These are phyloP conservation scores for Megalops cyprinoides DNA, from an alignment of 2,797 vertebrate species.

Conservation along the genomic window DNA sequence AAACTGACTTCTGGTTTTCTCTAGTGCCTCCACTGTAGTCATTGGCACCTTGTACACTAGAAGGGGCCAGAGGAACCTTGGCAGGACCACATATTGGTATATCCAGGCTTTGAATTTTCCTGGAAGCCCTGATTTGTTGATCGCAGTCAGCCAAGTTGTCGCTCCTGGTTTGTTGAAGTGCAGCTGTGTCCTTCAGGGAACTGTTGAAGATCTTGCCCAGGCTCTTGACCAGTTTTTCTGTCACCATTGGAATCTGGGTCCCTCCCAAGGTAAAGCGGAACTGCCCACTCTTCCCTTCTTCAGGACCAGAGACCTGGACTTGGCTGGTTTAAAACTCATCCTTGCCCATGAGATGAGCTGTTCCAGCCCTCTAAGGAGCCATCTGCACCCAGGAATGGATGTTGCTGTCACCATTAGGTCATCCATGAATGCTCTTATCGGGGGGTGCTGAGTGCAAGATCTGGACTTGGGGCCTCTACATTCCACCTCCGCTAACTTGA, in stretches of 20 bases:
- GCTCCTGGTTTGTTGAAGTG: background rate
- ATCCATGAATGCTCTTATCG: constrained; percentile 31
- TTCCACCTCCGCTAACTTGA: background rate
- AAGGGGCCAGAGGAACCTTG: background rate
- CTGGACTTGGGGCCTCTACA: background rate
- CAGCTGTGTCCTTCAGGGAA: background rate
- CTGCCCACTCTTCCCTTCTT: constrained; percentile 24
- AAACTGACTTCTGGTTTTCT: too few species aligned
- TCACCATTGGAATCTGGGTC: constrained; percentile 25
- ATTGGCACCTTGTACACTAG: background rate
- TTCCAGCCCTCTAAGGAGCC: constrained; percentile 27
- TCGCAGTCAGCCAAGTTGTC: background rate
- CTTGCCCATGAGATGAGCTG: background rate
- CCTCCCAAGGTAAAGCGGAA: constrained; percentile 21
- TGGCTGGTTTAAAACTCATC: constrained; percentile 39
- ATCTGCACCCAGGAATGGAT: constrained; percentile 22
- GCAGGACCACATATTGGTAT: background rate
- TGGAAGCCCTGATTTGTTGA: background rate
- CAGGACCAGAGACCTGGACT: constrained; percentile 27
- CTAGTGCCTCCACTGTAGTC: too few species aligned
- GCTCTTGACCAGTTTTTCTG: constrained; percentile 33
- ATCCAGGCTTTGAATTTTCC: background rate
- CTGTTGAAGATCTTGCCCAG: constrained; percentile 15
- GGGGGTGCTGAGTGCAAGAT: background rate
- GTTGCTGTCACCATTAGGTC: constrained; percentile 19